Evolutionary conservation across 2,797 vertebrate genomes (phyloP).

Genomic region (Tiaroga cobitis): DNA sequence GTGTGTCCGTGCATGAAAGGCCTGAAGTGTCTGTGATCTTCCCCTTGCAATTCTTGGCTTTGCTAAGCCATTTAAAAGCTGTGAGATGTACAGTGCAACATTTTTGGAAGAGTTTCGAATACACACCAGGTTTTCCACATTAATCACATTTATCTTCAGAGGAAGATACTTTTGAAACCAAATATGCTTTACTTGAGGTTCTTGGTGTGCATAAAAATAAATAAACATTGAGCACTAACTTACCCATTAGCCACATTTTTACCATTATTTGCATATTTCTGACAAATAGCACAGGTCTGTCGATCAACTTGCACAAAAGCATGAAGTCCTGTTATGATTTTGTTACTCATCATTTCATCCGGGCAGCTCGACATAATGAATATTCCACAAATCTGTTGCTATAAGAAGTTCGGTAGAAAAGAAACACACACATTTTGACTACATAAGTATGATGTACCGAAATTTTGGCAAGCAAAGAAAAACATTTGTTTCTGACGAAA

Average conservation of each 20-base stretch:
- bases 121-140: conserved; percentile 10
- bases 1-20: conserved; percentile 48
- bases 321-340: neutral
- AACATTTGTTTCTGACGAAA: neutral
- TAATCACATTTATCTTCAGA: conserved; percentile 17
- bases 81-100: conserved; percentile 18
- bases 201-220: conserved; percentile 6
- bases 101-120: conserved; percentile 18
- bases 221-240: neutral
- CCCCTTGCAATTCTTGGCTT: conserved; percentile 34
- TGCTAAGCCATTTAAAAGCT: conserved; percentile 21
- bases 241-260: neutral
- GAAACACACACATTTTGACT: neutral
- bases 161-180: conserved; percentile 7
- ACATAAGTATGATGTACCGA: neutral
- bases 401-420: neutral
- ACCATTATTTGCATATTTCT: neutral
- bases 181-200: neutral
- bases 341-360: neutral
- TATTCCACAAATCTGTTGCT: neutral
- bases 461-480: neutral
- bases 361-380: neutral
- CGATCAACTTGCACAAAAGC: neutral
- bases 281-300: neutral
- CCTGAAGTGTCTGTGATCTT: conserved; percentile 48